Evolutionary conservation across 2,797 vertebrate genomes (phyloP).

Genomic region (Distichodus sexfasciatus): DNA sequence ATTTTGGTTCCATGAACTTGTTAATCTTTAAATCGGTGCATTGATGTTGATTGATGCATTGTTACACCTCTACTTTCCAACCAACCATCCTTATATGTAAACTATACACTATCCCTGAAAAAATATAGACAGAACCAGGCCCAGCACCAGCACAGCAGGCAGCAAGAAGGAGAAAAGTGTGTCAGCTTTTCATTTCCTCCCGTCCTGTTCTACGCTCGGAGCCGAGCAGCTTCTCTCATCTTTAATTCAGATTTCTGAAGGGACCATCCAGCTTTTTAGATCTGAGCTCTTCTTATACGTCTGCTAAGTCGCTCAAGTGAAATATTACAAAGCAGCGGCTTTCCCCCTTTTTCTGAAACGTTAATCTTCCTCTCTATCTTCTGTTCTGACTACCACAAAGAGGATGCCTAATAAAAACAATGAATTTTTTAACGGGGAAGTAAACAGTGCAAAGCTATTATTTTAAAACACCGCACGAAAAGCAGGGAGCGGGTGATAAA

Average conservation of each 20-base stretch:
- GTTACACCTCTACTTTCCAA: too few relatives aligned
- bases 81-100: background rate
- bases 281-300: conserved; percentile 23
- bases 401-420: background rate
- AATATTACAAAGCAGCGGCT: conserved; percentile 8
- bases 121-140: background rate
- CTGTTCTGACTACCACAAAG: background rate
- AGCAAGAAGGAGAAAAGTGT: conserved; percentile 25
- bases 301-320: conserved; percentile 2
- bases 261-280: conserved; percentile 8
- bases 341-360: background rate
- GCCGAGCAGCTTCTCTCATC: conserved; percentile 42
- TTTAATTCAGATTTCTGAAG: conserved; percentile 62
- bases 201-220: background rate
- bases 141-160: background rate
- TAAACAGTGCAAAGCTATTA: too few relatives aligned
- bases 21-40: too few relatives aligned
- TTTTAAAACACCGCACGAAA: too few relatives aligned
- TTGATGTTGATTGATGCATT: too few relatives aligned
- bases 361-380: background rate
- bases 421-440: background rate
- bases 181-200: conserved; percentile 31
- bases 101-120: background rate
- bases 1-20: too few relatives aligned
- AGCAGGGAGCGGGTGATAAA: too few relatives aligned